These are phyloP conservation scores for Ypsolopha sequella DNA, from an alignment of 2,888 invertebrate species.

Conservation along the genomic window DNA sequence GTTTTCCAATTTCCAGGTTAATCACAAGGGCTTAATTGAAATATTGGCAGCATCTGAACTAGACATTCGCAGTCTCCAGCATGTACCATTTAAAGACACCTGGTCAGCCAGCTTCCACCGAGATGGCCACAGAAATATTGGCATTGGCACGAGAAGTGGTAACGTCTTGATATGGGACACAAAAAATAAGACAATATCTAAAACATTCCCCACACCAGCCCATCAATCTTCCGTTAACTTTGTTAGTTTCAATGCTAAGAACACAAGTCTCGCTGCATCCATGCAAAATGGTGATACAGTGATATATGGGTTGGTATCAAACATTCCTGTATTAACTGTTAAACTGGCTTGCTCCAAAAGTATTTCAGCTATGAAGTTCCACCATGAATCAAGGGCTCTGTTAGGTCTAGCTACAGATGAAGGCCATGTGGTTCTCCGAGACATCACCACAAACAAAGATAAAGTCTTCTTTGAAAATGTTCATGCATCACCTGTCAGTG, in stretches of 20 bases:
- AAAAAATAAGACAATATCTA: conserved; percentile 52
- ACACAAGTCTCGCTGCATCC: conserved; percentile 56
- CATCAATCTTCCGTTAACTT: conserved; percentile 48
- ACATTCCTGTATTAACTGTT: conserved; percentile 53
- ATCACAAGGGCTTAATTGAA: conserved; percentile 54
- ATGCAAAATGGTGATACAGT: conserved; percentile 62
- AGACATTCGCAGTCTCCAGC: conserved; percentile 54
- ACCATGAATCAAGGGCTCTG: conserved; percentile 52
- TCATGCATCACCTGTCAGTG: conserved; percentile 71
- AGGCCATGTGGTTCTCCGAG: conserved; percentile 55
- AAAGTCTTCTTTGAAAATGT: conserved; percentile 58
- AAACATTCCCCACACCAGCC: conserved; percentile 51
- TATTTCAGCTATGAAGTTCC: conserved; percentile 60
- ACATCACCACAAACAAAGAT: conserved; percentile 56
- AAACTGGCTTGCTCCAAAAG: conserved; percentile 51
- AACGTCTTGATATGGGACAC: conserved; percentile 64
- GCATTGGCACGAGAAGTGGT: conserved; percentile 56
- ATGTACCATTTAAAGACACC: conserved; percentile 54
- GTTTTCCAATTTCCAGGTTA: conserved; percentile 39
- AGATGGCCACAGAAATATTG: conserved; percentile 55
- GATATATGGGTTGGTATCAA: conserved; percentile 60
- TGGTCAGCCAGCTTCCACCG: conserved; percentile 61
- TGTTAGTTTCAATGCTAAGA: conserved; percentile 59
- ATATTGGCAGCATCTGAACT: conserved; percentile 42
- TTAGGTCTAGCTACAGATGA: conserved; percentile 65